phyloP scores from a whole-genome alignment of 2,888 invertebrate species.

The Hedychridium roseum region DNA sequence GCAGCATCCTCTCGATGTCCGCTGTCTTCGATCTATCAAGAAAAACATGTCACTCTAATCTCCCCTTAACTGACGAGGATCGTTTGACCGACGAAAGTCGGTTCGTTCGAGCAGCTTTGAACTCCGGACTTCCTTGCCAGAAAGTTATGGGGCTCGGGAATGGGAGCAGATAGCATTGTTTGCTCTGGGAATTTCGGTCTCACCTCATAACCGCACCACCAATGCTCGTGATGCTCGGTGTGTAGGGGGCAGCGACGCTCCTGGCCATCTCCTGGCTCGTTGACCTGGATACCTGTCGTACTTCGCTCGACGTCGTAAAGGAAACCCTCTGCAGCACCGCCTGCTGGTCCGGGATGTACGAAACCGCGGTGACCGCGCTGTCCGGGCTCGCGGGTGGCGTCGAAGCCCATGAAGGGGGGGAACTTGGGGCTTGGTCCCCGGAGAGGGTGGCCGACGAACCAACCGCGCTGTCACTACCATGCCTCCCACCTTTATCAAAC shows the following conservation, averaged over 20 bases:
- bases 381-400: constrained; percentile 70
- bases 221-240: constrained; percentile 72
- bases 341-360: constrained; percentile 67
- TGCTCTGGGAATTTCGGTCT: constrained; percentile 8
- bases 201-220: constrained; percentile 71
- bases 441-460: constrained; percentile 70
- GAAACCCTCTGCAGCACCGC: constrained; percentile 69
- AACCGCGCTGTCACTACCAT: constrained; percentile 70
- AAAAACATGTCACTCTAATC: too few species aligned
- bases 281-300: constrained; percentile 63
- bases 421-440: constrained; percentile 67
- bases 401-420: constrained; percentile 70
- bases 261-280: constrained; percentile 49
- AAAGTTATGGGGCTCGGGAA: background rate
- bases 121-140: too few species aligned
- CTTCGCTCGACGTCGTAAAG: constrained; percentile 70
- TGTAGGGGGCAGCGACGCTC: constrained; percentile 49
- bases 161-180: too few species aligned
- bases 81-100: too few species aligned
- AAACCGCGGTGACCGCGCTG: constrained; percentile 66
- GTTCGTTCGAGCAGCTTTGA: too few species aligned
- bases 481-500: constrained; percentile 66
- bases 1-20: constrained; percentile 71
- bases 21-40: constrained; percentile 74
- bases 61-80: too few species aligned